Evolutionary conservation across 2,113 vertebrate genomes (phyloP).

Genomic region (Callocephalon fimbriatum): DNA sequence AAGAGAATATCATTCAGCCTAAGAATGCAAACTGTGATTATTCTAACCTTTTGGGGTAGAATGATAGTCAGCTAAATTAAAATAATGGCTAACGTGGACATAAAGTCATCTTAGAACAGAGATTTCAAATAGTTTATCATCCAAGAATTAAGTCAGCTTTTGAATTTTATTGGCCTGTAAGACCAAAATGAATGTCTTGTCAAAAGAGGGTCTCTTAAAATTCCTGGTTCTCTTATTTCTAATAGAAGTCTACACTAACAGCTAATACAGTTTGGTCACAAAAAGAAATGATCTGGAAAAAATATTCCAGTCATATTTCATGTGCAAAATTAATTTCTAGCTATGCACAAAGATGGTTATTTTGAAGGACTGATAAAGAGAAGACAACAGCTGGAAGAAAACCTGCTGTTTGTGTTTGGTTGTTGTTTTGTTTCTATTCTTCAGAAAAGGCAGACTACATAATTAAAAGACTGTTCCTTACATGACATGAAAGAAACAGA

Average conservation of each 20-base stretch:
- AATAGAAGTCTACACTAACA: neutral
- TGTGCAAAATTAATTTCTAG: neutral
- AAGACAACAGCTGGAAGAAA: neutral
- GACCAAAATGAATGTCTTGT: neutral
- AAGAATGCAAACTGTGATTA: neutral
- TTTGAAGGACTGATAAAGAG: neutral
- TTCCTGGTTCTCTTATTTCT: neutral
- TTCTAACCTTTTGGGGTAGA: neutral
- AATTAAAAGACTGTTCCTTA: neutral
- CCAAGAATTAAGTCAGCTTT: neutral
- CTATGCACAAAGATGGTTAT: neutral
- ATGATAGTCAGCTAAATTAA: neutral
- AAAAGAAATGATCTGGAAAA: neutral
- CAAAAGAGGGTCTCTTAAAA: neutral
- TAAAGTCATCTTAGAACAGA: neutral
- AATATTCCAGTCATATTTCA: neutral
- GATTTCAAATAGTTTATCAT: neutral
- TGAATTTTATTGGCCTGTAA: neutral
- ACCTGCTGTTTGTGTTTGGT: rapidly evolving
- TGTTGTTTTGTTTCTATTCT: neutral
- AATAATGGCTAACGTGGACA: neutral
- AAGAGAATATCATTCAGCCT: neutral
- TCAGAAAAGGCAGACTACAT: neutral
- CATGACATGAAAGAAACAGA: neutral
- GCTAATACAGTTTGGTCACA: neutral